Base-by-base conservation (phyloP, 2,113 vertebrate genomes). In the Seriola rivoliana region DNA sequence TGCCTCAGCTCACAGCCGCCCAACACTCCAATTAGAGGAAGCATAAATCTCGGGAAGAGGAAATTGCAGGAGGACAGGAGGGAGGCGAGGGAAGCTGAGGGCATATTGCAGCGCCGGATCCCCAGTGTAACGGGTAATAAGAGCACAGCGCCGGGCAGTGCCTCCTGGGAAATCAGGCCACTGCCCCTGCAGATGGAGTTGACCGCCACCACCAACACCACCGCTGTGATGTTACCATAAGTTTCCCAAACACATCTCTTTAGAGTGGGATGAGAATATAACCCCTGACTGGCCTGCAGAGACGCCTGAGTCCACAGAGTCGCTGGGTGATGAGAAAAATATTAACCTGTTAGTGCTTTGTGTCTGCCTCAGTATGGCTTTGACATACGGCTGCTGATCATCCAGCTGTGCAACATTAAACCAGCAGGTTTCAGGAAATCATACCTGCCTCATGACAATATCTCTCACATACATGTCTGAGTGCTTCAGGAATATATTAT, bases 111-210 rank as follows among this genome's bases (percentile, higher is more conserved):
- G 77, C 13, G 19, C 17, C 17, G 19, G 69, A 55, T 85, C 76
- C 71, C 78, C 5, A 19, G 65, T 46, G 69, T 50, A 79, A 73
- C 71, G 42, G 16, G 79, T 86, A 86, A 91, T 88, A 78, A 70
- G 73, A 85, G 80, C 71, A 34, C 68, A 76, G 48, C 67, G 8
- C 59, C 6, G 25, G 36, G 55, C n/a, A 2, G 14, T 1, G 69
- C 58, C 83, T 85, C 86, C 38, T 58, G 91, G 91, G 89, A 91
- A 92, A 88, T 90, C 80, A 90, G 75, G 67, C 57, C 60, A 32
- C 66, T 72, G 88, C 59, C 75, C 63, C 79, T 25, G 68, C 82
- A 88, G 80, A 86, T 78, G 76, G 75, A 87, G 70, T 21, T 57
- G 77, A 86, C 67, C 71, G 55, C 57, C 77, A 5, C 23, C 71